These are phyloP conservation scores for Lutra lutra DNA, from an alignment of 2,797 vertebrate genomes.

Conservation along the genomic window DNA sequence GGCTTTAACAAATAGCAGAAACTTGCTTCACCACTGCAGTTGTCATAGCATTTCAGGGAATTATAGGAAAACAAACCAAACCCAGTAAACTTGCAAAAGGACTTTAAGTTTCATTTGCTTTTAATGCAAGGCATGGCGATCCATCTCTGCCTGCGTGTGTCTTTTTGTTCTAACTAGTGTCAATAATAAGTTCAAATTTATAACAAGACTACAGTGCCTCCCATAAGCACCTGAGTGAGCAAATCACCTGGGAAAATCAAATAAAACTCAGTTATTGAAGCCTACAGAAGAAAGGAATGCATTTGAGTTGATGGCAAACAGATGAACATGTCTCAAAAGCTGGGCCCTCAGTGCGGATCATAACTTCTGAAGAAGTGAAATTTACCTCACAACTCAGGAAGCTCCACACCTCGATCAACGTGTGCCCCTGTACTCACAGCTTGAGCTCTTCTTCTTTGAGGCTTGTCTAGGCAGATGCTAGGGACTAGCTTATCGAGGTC, in stretches of 20 bases:
- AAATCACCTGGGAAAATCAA: background rate
- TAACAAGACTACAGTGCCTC: background rate
- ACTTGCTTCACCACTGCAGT: background rate
- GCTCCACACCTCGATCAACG: no score
- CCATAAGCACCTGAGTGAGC: background rate
- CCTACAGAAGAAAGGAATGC: background rate
- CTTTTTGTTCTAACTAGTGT: background rate
- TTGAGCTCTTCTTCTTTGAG: background rate
- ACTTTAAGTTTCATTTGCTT: background rate
- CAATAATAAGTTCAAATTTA: background rate
- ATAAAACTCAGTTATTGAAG: background rate
- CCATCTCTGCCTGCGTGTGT: background rate
- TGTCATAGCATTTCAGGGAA: background rate
- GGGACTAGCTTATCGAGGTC: background rate
- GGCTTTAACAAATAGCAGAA: background rate
- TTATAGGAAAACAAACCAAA: background rate
- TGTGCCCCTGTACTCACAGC: accelerated
- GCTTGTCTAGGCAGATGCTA: background rate
- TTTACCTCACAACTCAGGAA: background rate
- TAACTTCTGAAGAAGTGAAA: background rate
- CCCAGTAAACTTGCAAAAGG: background rate
- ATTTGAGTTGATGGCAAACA: background rate
- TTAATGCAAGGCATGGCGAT: background rate
- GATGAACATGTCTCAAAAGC: background rate
- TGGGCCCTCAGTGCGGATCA: background rate